Base-by-base conservation (phyloP, 2,888 invertebrate species). In the Odontocerum albicorne region DNA sequence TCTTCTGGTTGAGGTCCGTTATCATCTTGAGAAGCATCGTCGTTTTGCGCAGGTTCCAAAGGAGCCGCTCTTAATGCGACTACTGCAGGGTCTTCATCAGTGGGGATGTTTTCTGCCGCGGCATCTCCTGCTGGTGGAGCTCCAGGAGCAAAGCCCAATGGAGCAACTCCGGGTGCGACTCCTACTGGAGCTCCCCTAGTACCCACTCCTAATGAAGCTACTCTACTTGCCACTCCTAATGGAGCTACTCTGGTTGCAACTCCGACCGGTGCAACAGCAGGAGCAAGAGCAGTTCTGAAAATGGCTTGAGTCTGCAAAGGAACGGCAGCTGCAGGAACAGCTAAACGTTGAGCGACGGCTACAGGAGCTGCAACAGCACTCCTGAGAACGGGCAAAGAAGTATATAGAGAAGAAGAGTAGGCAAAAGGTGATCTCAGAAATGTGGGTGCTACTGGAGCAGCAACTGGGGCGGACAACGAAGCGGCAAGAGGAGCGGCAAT, bases 401-500 rank as follows among this genome's bases (percentile, higher is more conserved):
- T 38, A 27, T 17, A 17, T 15, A 56, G 56, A 2, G 70, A 68
- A 15, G 69, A 59, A 8, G 42, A 22, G 3, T 27, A 42, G 13
- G 61, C 62, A 6, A 49, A 43, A 10, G 62, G 62, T 31, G 57
- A 57, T 64, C 21, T 65, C 32, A 55, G 22, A n/a, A n/a, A n/a
- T n/a, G n/a, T n/a, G n/a, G n/a, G n/a, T n/a, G n/a, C n/a, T 10
- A 56, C 38, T 0, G 68, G 62, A 1, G 65, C 64, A n/a, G n/a
- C n/a, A 4, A 66, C 65, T 3, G 55, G 40, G 2, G 51, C 47
- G 4, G 13, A 51, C n/a, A 40, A n/a, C 10, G 44, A 19, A 45
- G 45, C 57, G 22, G 49, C 49, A 8, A 40, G 4, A 39, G 17
- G 22, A 7, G 63, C 68, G 59, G 65, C 61, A 3, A 77, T 62